Evolutionary conservation across 2,888 invertebrate genomes (phyloP).

Genomic region (Rhodophaea formosa): DNA sequence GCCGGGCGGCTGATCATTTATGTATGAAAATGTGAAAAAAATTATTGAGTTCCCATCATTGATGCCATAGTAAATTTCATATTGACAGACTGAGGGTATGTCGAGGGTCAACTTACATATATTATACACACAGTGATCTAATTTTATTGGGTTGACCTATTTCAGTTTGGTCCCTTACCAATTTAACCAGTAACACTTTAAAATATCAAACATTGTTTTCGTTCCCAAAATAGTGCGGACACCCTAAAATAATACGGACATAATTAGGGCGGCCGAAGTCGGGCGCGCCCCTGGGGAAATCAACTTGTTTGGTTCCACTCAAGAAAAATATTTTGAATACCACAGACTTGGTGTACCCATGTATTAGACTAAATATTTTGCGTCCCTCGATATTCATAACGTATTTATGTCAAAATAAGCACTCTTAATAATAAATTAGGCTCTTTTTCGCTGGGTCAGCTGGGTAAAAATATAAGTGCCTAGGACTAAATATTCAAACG

Average conservation of each 20-base stretch:
- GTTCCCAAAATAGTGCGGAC: background rate
- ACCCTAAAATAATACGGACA: background rate
- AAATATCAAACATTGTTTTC: background rate
- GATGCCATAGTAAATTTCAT: no score
- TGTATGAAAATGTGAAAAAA: no score
- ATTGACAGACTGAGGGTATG: no score
- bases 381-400: no score
- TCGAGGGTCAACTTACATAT: no score
- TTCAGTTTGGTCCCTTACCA: background rate
- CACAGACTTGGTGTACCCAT: background rate
- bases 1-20: no score
- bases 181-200: background rate
- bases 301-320: background rate
- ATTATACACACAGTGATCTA: background rate
- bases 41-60: no score
- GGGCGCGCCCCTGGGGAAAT: background rate
- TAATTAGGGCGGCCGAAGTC: background rate
- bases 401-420: no score
- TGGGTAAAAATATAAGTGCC: no score
- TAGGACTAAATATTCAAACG: no score
- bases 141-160: background rate
- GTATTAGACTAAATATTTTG: background rate
- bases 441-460: no score
- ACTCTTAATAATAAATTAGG: no score
- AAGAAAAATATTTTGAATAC: background rate